Conservation (phyloP, 2,113 vertebrate species). For the Myodes glareolus region DNA sequence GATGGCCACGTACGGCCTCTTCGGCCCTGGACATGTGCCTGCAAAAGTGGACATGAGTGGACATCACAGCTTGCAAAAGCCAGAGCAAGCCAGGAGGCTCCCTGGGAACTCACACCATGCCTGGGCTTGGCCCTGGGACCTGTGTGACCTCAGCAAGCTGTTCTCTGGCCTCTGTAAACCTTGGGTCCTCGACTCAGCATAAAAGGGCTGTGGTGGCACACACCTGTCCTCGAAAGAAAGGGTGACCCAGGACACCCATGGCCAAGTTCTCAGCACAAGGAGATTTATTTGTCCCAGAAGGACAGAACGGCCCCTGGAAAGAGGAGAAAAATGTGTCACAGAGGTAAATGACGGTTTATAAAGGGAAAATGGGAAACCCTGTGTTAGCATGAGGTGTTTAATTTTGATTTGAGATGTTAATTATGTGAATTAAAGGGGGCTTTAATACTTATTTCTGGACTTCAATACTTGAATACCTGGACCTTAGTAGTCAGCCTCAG, state of each 20-base stretch:
- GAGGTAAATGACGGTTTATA: too few relatives aligned
- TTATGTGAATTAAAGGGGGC: too few relatives aligned
- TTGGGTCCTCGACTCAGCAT: not conserved
- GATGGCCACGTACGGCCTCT: not conserved
- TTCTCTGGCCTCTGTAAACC: not conserved
- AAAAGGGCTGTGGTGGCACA: not conserved
- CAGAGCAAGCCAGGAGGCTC: not conserved
- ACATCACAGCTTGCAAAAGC: not conserved
- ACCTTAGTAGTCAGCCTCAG: too few relatives aligned
- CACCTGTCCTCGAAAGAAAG: not conserved
- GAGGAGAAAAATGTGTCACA: too few relatives aligned
- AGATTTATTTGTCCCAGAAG: not conserved
- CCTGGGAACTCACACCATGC: too few relatives aligned
- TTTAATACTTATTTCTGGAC: too few relatives aligned
- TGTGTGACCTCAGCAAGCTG: too few relatives aligned
- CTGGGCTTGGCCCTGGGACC: not conserved
- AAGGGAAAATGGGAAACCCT: not conserved
- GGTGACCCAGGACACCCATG: not conserved
- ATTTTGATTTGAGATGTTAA: too few relatives aligned
- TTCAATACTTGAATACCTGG: too few relatives aligned
- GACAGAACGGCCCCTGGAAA: too few relatives aligned
- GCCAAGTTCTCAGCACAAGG: too few relatives aligned
- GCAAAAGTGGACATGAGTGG: not conserved
- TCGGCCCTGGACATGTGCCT: not conserved
- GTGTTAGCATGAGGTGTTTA: not conserved